These are phyloP conservation scores for Anoncus sp. DNA, from an alignment of 2,888 invertebrate species.

Conservation along the genomic window DNA sequence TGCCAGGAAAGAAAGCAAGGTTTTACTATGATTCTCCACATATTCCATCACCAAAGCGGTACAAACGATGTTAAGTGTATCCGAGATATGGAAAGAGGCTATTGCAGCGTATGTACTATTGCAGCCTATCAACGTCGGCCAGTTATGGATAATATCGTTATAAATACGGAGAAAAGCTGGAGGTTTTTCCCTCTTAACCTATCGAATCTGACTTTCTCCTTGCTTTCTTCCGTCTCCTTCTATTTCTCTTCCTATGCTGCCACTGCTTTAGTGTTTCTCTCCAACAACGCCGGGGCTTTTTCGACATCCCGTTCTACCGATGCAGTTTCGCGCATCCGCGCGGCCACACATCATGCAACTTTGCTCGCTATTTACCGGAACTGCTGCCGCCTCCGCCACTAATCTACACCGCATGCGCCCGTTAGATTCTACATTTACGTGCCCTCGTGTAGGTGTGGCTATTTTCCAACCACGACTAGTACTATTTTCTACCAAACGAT, in stretches of 20 bases:
- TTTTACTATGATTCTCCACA: neutral
- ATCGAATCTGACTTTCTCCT: neutral
- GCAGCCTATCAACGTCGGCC: neutral
- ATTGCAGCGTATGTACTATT: neutral
- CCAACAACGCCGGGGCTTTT: constrained; percentile 50
- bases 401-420: constrained; percentile 53
- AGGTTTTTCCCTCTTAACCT: neutral
- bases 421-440: constrained; percentile 45
- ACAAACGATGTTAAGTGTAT: constrained; percentile 13
- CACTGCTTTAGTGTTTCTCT: constrained; percentile 41
- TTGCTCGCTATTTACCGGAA: constrained; percentile 73
- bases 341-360: constrained; percentile 75
- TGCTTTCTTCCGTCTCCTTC: constrained; percentile 9
- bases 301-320: constrained; percentile 58
- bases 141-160: neutral
- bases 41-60: constrained; percentile 6
- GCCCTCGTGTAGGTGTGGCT: constrained; percentile 1
- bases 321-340: constrained; percentile 75
- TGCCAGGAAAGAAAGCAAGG: neutral
- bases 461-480: constrained; percentile 49
- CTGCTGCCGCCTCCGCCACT: constrained; percentile 54
- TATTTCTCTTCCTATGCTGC: constrained; percentile 4
- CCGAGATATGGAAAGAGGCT: constrained; percentile 17
- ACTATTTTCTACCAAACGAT: constrained; percentile 36
- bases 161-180: neutral